Conservation (phyloP, 2,888 invertebrate genomes). For the Junonia oenone region DNA sequence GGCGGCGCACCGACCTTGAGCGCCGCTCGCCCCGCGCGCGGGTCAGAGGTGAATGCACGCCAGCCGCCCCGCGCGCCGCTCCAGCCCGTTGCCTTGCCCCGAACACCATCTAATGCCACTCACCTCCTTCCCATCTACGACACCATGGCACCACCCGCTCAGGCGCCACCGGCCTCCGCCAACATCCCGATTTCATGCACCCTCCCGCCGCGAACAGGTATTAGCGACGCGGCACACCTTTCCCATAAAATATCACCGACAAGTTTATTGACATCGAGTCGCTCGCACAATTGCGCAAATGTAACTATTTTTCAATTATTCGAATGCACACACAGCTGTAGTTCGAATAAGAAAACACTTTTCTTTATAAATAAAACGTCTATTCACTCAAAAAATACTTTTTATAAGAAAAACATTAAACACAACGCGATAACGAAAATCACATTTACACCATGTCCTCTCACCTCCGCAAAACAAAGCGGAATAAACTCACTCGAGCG, state of each 20-base stretch:
- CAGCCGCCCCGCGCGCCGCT: constrained; percentile 43
- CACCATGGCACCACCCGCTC: constrained; percentile 51
- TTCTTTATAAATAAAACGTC: constrained; percentile 41
- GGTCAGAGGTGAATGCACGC: constrained; percentile 79
- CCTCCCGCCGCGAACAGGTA: constrained; percentile 68
- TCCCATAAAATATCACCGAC: constrained; percentile 77
- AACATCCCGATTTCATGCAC: constrained; percentile 53
- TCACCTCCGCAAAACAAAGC: constrained; percentile 79
- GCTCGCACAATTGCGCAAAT: constrained; percentile 68
- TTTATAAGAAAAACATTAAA: constrained; percentile 65
- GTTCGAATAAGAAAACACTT: constrained; percentile 52
- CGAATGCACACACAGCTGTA: constrained; percentile 55
- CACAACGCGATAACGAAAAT: constrained; percentile 47
- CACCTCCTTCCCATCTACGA: constrained; percentile 58
- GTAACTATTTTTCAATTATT: constrained; percentile 44
- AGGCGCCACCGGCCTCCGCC: constrained; percentile 42
- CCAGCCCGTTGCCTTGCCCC: constrained; percentile 41
- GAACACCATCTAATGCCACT: constrained; percentile 51
- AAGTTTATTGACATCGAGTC: constrained; percentile 78
- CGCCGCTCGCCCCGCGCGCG: constrained; percentile 72
- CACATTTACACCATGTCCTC: constrained; percentile 52
- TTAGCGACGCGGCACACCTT: constrained; percentile 74
- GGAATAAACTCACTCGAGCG: constrained; percentile 52
- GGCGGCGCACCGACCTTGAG: constrained; percentile 78
- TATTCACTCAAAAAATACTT: constrained; percentile 61